Conservation (phyloP, 1,140 invertebrate species). For the Rhysida immarginata region DNA sequence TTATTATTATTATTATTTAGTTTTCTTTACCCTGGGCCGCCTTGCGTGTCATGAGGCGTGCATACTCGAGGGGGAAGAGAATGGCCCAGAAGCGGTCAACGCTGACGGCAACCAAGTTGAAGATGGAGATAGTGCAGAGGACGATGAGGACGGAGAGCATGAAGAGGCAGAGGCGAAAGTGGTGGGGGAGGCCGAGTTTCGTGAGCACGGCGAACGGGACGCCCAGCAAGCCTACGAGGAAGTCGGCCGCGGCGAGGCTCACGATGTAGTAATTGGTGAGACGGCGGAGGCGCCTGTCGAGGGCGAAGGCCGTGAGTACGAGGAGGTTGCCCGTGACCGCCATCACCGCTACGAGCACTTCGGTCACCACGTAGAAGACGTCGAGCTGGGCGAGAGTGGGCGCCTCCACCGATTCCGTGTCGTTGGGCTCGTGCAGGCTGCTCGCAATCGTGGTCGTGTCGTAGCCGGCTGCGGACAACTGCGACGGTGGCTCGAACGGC, state of each 20-base stretch:
- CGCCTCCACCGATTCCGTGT: too few relatives aligned
- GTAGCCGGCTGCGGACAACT: too few relatives aligned
- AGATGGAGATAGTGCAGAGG: slow-evolving; percentile 79
- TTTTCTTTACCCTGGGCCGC: slow-evolving; percentile 59
- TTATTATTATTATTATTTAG: too few relatives aligned
- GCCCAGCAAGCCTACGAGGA: slow-evolving; percentile 45
- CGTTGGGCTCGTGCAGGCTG: too few relatives aligned
- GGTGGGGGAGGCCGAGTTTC: slow-evolving; percentile 52
- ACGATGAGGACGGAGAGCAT: slow-evolving; percentile 73
- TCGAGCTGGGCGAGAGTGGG: too few relatives aligned
- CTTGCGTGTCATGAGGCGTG: slow-evolving; percentile 63
- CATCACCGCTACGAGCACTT: slow-evolving; percentile 60
- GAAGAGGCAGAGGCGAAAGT: slow-evolving; percentile 65
- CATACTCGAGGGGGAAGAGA: slow-evolving; percentile 74
- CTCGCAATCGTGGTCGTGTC: too few relatives aligned
- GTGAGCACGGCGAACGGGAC: slow-evolving; percentile 74
- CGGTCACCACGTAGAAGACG: slow-evolving; percentile 46
- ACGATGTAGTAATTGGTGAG: slow-evolving; percentile 84
- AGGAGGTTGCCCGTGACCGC: slow-evolving; percentile 68
- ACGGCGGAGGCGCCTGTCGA: slow-evolving; percentile 54
- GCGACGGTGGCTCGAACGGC: too few relatives aligned
- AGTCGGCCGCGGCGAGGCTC: slow-evolving; percentile 67
- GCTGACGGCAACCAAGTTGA: slow-evolving; percentile 75
- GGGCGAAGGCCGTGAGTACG: slow-evolving; percentile 64
- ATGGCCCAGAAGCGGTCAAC: slow-evolving; percentile 87